A percentile compares a stretch with the other conserved stretches of the same genome.
Conservation (phyloP, 1,140 invertebrate genomes). For the Brachionus koreanus region DNA sequence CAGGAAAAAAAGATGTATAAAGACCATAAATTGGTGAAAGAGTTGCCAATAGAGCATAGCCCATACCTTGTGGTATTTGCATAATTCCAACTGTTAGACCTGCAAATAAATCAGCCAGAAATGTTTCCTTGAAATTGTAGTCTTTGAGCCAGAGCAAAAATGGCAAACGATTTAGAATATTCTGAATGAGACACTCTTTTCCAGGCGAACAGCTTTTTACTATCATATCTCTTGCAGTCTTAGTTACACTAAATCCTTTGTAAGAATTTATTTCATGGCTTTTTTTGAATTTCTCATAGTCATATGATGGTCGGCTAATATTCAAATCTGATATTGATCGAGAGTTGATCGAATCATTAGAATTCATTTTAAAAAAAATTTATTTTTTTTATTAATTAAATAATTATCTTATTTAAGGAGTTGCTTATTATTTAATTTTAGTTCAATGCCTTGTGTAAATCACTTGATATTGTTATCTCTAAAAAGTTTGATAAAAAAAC, state of each 20-base stretch:
- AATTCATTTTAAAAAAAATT: neutral
- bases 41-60: constrained; percentile 59
- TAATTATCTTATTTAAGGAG: neutral
- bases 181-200: neutral
- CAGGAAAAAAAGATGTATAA: constrained; percentile 52
- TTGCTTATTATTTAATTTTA: neutral
- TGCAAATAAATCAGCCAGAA: constrained; percentile 56
- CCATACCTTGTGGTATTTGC: constrained; percentile 61
- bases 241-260: neutral
- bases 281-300: neutral
- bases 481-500: neutral
- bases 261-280: neutral
- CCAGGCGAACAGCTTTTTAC: neutral
- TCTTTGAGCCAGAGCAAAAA: constrained; percentile 51
- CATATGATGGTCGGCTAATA: neutral
- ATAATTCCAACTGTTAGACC: constrained; percentile 60
- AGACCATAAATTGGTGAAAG: constrained; percentile 48
- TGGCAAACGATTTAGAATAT: constrained; percentile 48
- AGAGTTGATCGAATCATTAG: neutral
- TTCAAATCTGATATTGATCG: neutral
- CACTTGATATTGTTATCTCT: neutral
- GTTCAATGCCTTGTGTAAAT: neutral
- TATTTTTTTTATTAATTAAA: neutral
- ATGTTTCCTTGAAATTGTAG: constrained; percentile 55
- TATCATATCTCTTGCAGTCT: neutral